Evolutionary conservation across 92 coral and sea anemone species (phyloP), one percentile per base, ranked within the genome.

Genomic region (Parazoanthus atlanticus): DNA sequence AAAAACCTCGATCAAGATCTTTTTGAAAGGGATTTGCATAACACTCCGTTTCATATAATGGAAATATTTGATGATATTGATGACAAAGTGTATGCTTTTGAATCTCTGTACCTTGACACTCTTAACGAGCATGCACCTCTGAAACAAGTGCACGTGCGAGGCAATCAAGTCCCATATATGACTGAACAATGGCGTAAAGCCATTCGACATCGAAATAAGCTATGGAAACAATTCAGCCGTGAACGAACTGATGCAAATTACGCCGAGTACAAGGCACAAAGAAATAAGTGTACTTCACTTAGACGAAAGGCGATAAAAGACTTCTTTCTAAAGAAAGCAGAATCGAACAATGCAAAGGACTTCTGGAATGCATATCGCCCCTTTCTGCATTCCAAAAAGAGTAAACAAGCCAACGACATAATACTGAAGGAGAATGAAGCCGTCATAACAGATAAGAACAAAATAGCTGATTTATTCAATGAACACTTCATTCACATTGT

Each of bases 381-480:
- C 38, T 83, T 74, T 58, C 47, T 84, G 11, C 88, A 74, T 29
- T 66, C 88, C 16, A 41, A 32, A 26, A 89, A 84, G 4, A 56
- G 82, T n/a, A 91, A 87, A 92, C 93, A 84, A 87, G 93, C 92
- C 19, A 91, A 91, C 86, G 95, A 93, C 38, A 91, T 93, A 23
- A 86, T 69, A 52, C 88, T 86, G 19, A 81, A 88, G 52, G 89
- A 93, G 49, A 91, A 93, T 88, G 90, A 71, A 30, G 74, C 74
- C 17, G 93, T 79, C 23, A 36, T 91, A 25, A 91, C 88, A 13
- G 93, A 91, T 34, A 91, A 93, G 49, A 76, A 65, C 30, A 88
- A 91, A 90, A 56, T 89, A 30, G 93, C 86, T 72, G 94, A 91
- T 56, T 12, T 82, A 56, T 89, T 89, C 89, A 86, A 89, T 58